Conservation (phyloP, 2,797 vertebrate species). For the Australoheros facetus region DNA sequence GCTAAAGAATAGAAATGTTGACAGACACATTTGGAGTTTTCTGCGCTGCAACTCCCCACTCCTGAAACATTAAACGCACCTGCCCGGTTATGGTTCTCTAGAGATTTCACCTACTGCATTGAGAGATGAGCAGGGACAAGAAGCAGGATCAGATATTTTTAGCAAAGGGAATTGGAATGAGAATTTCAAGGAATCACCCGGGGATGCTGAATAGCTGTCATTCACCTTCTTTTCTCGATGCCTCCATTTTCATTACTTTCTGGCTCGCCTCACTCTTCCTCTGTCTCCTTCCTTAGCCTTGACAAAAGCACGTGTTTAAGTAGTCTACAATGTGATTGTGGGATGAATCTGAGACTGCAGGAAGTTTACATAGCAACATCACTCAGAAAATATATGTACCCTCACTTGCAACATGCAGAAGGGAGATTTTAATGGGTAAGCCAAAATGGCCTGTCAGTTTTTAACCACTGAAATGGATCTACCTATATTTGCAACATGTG, state of each 20-base stretch:
- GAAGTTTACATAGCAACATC: background rate
- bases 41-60: slow-evolving; percentile 40
- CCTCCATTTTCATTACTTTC: background rate
- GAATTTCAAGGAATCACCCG: slow-evolving; percentile 30
- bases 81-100: background rate
- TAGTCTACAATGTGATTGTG: background rate
- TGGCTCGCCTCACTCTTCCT: background rate
- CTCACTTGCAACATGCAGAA: slow-evolving; percentile 10
- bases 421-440: background rate
- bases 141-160: slow-evolving; percentile 44
- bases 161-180: slow-evolving; percentile 4
- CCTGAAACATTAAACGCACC: slow-evolving; percentile 42
- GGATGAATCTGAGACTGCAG: background rate
- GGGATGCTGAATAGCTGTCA: slow-evolving; percentile 24
- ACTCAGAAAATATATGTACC: slow-evolving; percentile 11
- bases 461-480: slow-evolving; percentile 36
- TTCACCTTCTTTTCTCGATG: slow-evolving; percentile 3
- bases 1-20: slow-evolving; percentile 57
- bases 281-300: slow-evolving; percentile 14
- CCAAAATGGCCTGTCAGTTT: slow-evolving; percentile 36
- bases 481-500: slow-evolving; percentile 9
- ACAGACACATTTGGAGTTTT: slow-evolving; percentile 60
- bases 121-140: slow-evolving; percentile 24
- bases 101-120: slow-evolving; percentile 1
- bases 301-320: background rate